Evolutionary conservation across 2,888 invertebrate species (phyloP), one percentile per base, ranked within the genome.

Genomic region (Epiblema foenella): DNA sequence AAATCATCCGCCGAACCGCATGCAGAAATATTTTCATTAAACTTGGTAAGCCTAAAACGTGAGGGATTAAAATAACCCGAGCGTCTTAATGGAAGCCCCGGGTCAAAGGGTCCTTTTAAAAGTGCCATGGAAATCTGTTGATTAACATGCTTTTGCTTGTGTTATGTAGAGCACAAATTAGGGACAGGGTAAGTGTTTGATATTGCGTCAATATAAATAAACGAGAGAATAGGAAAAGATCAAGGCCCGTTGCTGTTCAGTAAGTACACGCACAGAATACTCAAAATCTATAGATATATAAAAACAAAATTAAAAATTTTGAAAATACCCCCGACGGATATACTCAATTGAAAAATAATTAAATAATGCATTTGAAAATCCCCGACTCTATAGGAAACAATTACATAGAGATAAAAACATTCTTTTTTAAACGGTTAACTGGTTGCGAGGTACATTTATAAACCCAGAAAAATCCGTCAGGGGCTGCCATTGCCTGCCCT

Each of bases 41-140:
- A 65, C 24, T 65, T 42, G 17, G 17, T 24, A 49, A 60, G 52
- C 42, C 59, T 65, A 59, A 64, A 69, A 70, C 65, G 65, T 66
- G 70, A 54, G 46, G 70, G 59, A 70, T 70, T 70, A 65, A 65
- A 59, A 49, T 52, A 54, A 59, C 65, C 54, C 33, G n/a, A 24
- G 39, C 59, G 37, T 64, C 59, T 65, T 70, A 70, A 70, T 66
- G 65, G 70, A 70, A 37, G 59, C 37, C 18, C 33, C 59, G 56
- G 70, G 70, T 66, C 65, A 59, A 70, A 59, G 58, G 69, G 65
- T 51, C 67, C 59, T 60, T 69, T 70, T 69, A 65, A 64, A 65
- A 69, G 58, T 69, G 59, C 70, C 51, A 37, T 46, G 65, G 70
- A 66, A 64, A 64, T 66, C 46, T 54, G 70, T 54, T 66, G 59